Base-by-base conservation (phyloP, 37 sponge, comb jelly and placozoan species). In the Beroe ovata region DNA sequence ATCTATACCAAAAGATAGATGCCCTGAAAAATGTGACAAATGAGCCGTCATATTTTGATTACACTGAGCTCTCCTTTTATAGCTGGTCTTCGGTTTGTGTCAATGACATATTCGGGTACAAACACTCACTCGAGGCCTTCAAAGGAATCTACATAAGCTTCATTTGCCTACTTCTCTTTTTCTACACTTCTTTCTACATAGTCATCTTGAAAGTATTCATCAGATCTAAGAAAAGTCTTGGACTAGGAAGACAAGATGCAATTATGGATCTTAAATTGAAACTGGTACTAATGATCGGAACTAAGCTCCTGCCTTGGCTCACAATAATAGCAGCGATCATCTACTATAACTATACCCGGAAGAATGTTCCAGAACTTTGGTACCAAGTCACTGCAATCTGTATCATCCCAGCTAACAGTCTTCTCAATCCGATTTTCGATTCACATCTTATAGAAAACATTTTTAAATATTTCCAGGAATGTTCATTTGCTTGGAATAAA, bases 51-150 rank as follows among this genome's bases (percentile, higher is more conserved):
- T 36, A 35, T 6, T 71, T 71, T 20, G 34, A 18, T 8, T 71
- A 71, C 38, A 29, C 21, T 3, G 71, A 71, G 8, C 71, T 71
- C 8, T 71, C 71, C 4, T 36, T 71, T 36, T 71, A 71, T 29
- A 71, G 38, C 34, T 71, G 71, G 71, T 11, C 71, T 1, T 38
- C 71, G 36, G 71, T 71, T 8, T 71, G 71, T 30, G 71, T 71
- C 32, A 35, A 29, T 18, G 71, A 71, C 36, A 28, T 71, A 20
- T 71, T 28, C 29, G 38, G n/a, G 3, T 62, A 71, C 71, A 71
- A 38, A 20, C 21, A 71, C 8, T 29, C 71, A 8, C 20, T 71
- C 38, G 8, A 20, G 32, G 38, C 8, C 8, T 71, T 35, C 71
- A 71, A 71, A 71, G 38, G 4, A 20, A 6, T 3, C 36, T 71